Base-by-base conservation (phyloP, 2,113 vertebrate genomes). In the Poicephalus meyeri region DNA sequence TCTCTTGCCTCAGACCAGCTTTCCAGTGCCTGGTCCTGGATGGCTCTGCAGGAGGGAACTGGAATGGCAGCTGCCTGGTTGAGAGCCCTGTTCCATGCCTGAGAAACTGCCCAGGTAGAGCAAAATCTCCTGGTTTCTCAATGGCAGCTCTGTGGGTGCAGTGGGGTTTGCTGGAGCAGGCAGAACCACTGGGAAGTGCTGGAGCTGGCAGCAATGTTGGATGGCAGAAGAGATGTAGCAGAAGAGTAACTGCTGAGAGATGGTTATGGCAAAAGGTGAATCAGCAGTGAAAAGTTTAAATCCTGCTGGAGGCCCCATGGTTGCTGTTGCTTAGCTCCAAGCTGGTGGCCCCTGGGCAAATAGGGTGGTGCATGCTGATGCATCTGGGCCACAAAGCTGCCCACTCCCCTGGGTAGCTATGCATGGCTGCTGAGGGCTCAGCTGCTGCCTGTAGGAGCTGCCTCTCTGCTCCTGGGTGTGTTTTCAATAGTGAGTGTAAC, bases 131-230 rank as follows among this genome's bases (percentile, higher is more conserved):
- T 7, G 10, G 0, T 7, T 3, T 13, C 8, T 17, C 4, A 10
- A 6, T 6, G 1, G 7, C n/a, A 33, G 37, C 25, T 47, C 49
- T 18, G 37, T 1, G 64, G 13, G 64, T 2, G 0, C 7, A 0
- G 73, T 19, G 28, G 44, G 39, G 6, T 35, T 26, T n/a, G 29
- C 41, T 5, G 0, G 16, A 18, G 82, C 31, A 4, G 65, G 49
- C 15, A 44, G 64, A 9, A 29, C 3, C 2, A 37, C 20, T 7
- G 7, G 58, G 49, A 21, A 33, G 23, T 2, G 4, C 2, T 53
- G n/a, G 63, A 47, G 49, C 10, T 18, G 23, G n/a, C 24, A 20
- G 47, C 46, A 46, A 39, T 2, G 25, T 4, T 12, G 69, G 25
- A 2, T 31, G 21, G 16, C 6, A 16, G 65, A 16, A 24, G 17